Evolutionary conservation across 2,797 vertebrate genomes (phyloP).

Genomic region (Staurois parvus): DNA sequence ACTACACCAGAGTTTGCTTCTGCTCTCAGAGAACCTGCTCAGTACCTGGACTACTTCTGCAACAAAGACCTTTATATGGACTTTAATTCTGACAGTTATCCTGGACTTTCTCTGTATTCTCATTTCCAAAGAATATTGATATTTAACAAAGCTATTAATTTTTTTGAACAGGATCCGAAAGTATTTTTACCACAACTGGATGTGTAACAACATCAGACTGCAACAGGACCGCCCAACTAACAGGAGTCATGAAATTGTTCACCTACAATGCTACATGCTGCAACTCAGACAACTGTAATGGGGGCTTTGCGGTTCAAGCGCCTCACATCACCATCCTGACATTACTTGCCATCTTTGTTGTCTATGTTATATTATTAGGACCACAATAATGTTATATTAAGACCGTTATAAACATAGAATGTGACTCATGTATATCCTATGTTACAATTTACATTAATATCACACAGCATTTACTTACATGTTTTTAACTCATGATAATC

Average conservation of each 20-base stretch:
- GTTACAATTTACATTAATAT: not conserved
- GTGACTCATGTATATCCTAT: not conserved
- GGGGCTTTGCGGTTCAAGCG: slow-evolving; percentile 1
- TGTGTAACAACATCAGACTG: not conserved
- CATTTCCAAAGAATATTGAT: not conserved
- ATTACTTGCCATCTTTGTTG: not conserved
- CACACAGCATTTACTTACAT: no score
- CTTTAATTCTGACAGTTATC: no score
- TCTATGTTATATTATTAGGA: slow-evolving; percentile 1
- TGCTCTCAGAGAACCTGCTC: no score
- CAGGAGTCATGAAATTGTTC: not conserved
- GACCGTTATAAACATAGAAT: not conserved
- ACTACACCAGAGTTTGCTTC: no score
- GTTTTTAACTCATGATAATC: no score
- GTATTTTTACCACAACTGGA: not conserved
- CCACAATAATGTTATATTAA: not conserved
- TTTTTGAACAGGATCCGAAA: not conserved
- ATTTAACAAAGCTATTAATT: not conserved
- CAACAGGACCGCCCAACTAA: not conserved
- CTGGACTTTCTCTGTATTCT: not conserved
- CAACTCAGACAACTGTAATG: slow-evolving; percentile 9
- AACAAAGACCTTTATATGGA: no score
- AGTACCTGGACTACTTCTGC: no score
- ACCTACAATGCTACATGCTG: slow-evolving; percentile 32
- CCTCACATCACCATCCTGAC: slow-evolving; percentile 12